Percentiles rank a stretch among this genome's conserved stretches.
These are phyloP conservation scores for Mohoua ochrocephala DNA, from an alignment of 2,113 vertebrate genomes.

Conservation along the genomic window DNA sequence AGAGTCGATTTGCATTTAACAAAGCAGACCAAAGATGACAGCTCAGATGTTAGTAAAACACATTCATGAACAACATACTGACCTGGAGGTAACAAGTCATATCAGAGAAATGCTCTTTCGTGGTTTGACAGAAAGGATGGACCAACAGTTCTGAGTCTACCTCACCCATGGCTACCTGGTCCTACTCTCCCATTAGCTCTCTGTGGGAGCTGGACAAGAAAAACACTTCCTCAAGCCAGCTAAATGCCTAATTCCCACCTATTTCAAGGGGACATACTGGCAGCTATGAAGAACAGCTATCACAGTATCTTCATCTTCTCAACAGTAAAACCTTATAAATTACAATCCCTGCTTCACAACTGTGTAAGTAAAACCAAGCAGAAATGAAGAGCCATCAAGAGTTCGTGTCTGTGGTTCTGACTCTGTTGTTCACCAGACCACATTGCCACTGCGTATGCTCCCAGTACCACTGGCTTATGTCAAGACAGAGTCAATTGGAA, in stretches of 20 bases:
- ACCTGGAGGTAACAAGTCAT: background rate
- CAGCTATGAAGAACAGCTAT: background rate
- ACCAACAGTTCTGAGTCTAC: background rate
- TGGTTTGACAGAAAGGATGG: background rate
- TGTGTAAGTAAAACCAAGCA: background rate
- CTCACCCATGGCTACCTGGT: background rate
- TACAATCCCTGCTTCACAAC: background rate
- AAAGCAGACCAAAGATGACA: background rate
- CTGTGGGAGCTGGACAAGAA: background rate
- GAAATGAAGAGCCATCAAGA: background rate
- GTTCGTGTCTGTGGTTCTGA: background rate
- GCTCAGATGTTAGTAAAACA: background rate
- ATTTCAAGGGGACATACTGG: background rate
- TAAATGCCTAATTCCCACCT: background rate
- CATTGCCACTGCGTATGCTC: fast-evolving
- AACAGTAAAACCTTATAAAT: background rate
- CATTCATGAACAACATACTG: background rate
- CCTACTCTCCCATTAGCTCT: background rate
- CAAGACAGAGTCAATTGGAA: background rate
- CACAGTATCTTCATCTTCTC: background rate
- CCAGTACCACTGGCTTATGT: background rate
- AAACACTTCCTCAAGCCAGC: background rate
- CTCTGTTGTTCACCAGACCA: background rate
- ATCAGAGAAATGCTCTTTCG: background rate
- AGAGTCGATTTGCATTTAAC: background rate